Evolutionary conservation across 1,140 invertebrate species (phyloP).

Genomic region (Drosophila rufa): DNA sequence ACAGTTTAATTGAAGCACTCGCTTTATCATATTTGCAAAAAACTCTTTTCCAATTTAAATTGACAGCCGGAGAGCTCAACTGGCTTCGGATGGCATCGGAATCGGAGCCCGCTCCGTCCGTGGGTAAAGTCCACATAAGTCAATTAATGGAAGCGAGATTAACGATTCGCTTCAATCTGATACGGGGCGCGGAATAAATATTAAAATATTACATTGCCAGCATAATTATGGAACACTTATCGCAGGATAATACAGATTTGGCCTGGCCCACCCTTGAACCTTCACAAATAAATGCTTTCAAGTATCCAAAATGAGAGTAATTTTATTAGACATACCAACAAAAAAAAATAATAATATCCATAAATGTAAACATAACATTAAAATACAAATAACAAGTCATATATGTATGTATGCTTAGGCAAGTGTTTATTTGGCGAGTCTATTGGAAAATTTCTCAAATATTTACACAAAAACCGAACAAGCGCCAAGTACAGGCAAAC

Average conservation of each 20-base stretch:
- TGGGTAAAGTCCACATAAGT: constrained; percentile 57
- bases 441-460: constrained; percentile 60
- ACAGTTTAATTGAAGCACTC: constrained; percentile 62
- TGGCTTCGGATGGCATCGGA: background rate
- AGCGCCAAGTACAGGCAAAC: constrained; percentile 30
- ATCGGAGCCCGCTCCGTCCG: background rate
- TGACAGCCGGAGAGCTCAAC: constrained; percentile 27
- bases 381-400: constrained; percentile 28
- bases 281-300: background rate
- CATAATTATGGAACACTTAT: constrained; percentile 8
- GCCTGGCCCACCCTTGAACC: background rate
- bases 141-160: constrained; percentile 65
- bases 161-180: constrained; percentile 45
- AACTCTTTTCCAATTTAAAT: constrained; percentile 57
- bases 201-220: constrained; percentile 18
- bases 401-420: constrained; percentile 26
- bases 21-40: constrained; percentile 65
- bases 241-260: too few species aligned
- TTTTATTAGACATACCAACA: constrained; percentile 33
- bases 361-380: constrained; percentile 27
- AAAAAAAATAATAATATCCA: constrained; percentile 15
- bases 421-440: constrained; percentile 54
- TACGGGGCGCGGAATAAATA: too few species aligned
- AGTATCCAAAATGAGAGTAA: constrained; percentile 4
- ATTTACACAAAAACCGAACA: constrained; percentile 59